A percentile compares a stretch with the other conserved stretches of the same genome.
Evolutionary conservation across 2,888 invertebrate genomes (phyloP).

Genomic region (Epistrophe eligans): DNA sequence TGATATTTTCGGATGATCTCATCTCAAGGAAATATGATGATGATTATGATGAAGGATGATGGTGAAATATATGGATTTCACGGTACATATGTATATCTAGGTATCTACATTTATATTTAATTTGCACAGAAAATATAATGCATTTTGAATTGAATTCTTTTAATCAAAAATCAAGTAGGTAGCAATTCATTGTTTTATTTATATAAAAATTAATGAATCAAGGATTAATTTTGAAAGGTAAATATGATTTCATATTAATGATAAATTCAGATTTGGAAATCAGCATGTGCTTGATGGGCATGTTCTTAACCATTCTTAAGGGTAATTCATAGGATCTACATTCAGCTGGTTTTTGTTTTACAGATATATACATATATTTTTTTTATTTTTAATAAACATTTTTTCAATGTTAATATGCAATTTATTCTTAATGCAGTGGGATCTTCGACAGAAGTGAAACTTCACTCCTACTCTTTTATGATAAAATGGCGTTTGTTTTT

Average conservation of each 20-base stretch:
- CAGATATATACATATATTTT: too few species aligned
- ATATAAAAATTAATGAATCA: background rate
- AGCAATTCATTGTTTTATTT: background rate
- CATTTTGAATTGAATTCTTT: background rate
- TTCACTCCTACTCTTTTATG: too few species aligned
- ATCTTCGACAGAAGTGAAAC: too few species aligned
- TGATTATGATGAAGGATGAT: background rate
- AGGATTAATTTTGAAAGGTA: background rate
- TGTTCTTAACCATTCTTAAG: too few species aligned
- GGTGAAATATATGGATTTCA: slow-evolving; percentile 2
- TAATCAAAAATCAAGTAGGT: background rate
- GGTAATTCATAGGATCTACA: too few species aligned
- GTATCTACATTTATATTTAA: background rate
- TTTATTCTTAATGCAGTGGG: too few species aligned
- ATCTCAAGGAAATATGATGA: background rate
- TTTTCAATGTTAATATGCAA: too few species aligned
- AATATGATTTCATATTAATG: background rate
- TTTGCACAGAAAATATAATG: background rate
- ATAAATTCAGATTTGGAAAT: too few species aligned
- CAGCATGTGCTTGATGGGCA: too few species aligned
- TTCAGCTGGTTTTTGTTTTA: too few species aligned
- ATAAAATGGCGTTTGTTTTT: too few species aligned
- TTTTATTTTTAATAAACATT: too few species aligned
- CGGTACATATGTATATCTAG: background rate
- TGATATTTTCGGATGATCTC: slow-evolving; percentile 34